Base-by-base conservation (phyloP, 2,888 invertebrate species). In the Tenthredo distinguenda region DNA sequence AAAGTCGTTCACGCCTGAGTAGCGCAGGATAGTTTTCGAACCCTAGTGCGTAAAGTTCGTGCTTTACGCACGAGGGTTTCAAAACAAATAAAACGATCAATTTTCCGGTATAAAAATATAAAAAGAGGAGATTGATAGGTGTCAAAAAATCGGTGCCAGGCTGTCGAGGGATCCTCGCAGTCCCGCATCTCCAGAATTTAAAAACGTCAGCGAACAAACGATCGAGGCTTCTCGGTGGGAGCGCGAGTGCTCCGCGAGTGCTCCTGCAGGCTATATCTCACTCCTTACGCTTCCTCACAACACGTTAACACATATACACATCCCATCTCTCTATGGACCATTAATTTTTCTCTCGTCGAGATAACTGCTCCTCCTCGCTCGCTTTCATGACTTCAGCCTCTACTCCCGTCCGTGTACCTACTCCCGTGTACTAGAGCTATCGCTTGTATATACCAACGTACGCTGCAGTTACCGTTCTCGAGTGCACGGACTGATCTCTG, bases 281-380 rank as follows among this genome's bases (percentile, higher is more conserved):
- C 72, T 74, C 72, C 72, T 74, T 74, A n/a, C 4, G 18, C 40
- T 26, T 43, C 40, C 43, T 58, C 58, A 31, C 26, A 47, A 55
- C 31, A 77, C 77, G 77, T 77, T 77, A 77, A 77, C 77, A 77
- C 50, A 76, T 55, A 77, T 10, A 81, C 81, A 21, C 18, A 34
- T n/a, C 50, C 12, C 72, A 40, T 74, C 72, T 74, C 72, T n/a
- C 72, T 74, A 74, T 43, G 37, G 40, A 12, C 81, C 81, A 81
- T 81, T 81, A 81, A 81, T 81, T 81, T 81, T 81, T 81, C 81
- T 81, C 81, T 81, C 81, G 81, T 81, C 81, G 81, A 81, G 81
- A 81, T 50, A 81, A 81, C 81, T 81, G 40, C 58, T 50, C 37
- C 31, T 21, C 31, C 31, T 18, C 18, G 37, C 26, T 37, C 26